Evolutionary conservation across 2,888 invertebrate species (phyloP).

Genomic region (Synergus laeviventris): DNA sequence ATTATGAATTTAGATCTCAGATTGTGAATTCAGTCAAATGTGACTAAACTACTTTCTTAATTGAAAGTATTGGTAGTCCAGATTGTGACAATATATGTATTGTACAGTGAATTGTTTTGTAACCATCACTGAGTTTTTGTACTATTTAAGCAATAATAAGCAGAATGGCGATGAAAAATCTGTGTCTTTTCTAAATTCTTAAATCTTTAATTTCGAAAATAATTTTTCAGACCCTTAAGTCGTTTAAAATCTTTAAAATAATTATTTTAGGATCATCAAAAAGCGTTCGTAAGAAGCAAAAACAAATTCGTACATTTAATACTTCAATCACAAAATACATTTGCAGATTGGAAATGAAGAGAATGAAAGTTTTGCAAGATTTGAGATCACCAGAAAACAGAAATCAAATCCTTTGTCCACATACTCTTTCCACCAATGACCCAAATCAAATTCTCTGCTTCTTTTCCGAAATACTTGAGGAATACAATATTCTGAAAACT

Average conservation of each 20-base stretch:
- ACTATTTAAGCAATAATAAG: slow-evolving; percentile 24
- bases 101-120: background rate
- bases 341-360: slow-evolving; percentile 9
- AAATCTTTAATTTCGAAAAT: background rate
- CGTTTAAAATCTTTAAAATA: background rate
- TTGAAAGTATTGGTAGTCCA: slow-evolving; percentile 21
- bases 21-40: slow-evolving; percentile 1
- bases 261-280: slow-evolving; percentile 12
- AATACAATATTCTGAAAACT: slow-evolving; percentile 25
- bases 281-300: background rate
- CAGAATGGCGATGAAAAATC: background rate
- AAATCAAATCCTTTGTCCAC: slow-evolving; percentile 13
- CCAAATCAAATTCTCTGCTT: slow-evolving; percentile 47
- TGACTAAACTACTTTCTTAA: slow-evolving; percentile 29
- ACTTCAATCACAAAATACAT: slow-evolving; percentile 23
- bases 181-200: background rate
- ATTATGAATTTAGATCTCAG: background rate
- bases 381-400: background rate
- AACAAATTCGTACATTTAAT: background rate
- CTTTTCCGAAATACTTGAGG: slow-evolving; percentile 51
- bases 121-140: slow-evolving; percentile 7
- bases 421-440: slow-evolving; percentile 30
- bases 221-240: background rate
- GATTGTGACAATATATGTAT: background rate
- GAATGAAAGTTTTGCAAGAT: slow-evolving; percentile 12